A percentile compares a stretch with the other conserved stretches of the same genome.
Conservation (phyloP, 2,113 vertebrate species). For the Grammomys dolichurus region DNA sequence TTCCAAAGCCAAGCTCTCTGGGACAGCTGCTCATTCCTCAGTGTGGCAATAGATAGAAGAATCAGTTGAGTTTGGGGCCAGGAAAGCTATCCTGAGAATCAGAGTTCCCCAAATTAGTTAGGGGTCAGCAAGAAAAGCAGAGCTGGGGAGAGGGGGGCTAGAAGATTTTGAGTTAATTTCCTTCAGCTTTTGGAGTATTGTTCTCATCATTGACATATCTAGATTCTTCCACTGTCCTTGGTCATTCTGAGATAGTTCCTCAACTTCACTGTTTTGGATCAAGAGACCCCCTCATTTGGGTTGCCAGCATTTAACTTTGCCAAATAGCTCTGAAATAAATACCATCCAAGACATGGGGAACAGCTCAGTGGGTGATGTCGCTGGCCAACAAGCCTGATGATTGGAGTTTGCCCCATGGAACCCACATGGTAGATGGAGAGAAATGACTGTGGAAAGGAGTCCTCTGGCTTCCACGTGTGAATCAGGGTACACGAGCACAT, state of each 20-base stretch:
- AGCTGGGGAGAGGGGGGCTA: neutral
- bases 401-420: no score
- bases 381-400: neutral
- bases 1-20: neutral
- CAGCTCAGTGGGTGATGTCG: neutral
- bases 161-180: neutral
- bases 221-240: neutral
- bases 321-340: neutral
- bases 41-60: neutral
- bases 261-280: neutral
- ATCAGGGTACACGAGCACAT: no score
- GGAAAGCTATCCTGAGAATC: neutral
- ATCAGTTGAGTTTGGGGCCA: neutral
- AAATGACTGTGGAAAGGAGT: neutral
- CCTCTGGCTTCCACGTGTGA: neutral
- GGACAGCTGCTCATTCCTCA: neutral
- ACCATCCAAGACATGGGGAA: neutral
- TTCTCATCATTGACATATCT: neutral
- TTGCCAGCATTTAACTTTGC: slow-evolving; percentile 18
- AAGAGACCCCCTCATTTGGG: neutral
- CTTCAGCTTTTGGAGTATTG: neutral
- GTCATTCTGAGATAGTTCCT: neutral
- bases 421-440: neutral
- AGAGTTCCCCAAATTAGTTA: neutral
- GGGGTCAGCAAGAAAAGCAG: neutral